Conservation (phyloP, 2,113 vertebrate species). For the Prinia subflava region DNA sequence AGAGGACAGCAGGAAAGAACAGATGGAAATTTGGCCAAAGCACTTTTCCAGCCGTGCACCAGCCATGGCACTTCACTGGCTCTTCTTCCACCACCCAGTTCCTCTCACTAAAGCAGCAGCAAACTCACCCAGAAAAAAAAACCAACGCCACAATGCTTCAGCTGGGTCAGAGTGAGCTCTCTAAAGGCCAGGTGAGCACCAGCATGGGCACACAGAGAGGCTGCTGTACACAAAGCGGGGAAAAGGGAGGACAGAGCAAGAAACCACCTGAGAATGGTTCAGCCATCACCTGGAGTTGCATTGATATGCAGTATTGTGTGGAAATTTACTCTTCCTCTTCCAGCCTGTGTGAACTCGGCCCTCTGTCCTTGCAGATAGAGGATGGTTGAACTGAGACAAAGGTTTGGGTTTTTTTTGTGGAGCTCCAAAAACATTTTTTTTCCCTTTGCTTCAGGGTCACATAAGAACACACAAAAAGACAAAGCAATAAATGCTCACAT, state of each 20-base stretch:
- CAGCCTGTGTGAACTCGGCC: background rate
- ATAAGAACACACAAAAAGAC: background rate
- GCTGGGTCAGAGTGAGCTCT: background rate
- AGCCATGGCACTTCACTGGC: background rate
- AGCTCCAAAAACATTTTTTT: background rate
- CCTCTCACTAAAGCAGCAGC: background rate
- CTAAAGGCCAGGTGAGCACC: background rate
- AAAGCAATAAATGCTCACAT: constrained; percentile 22
- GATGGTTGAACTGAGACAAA: background rate
- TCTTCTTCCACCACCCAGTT: background rate
- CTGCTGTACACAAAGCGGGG: rapidly evolving
- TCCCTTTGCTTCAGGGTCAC: background rate
- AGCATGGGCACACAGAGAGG: rapidly evolving
- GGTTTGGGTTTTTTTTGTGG: background rate
- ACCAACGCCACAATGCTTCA: rapidly evolving
- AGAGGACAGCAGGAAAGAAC: background rate
- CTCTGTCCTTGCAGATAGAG: background rate
- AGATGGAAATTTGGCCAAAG: background rate
- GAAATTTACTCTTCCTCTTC: background rate
- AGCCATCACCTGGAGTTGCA: background rate
- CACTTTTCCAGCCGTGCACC: background rate
- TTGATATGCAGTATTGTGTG: background rate
- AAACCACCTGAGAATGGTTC: background rate
- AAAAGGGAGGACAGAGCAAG: background rate
- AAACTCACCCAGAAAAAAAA: background rate